Evolutionary conservation across 2,113 vertebrate species (phyloP).

Genomic region (Pimephales promelas): DNA sequence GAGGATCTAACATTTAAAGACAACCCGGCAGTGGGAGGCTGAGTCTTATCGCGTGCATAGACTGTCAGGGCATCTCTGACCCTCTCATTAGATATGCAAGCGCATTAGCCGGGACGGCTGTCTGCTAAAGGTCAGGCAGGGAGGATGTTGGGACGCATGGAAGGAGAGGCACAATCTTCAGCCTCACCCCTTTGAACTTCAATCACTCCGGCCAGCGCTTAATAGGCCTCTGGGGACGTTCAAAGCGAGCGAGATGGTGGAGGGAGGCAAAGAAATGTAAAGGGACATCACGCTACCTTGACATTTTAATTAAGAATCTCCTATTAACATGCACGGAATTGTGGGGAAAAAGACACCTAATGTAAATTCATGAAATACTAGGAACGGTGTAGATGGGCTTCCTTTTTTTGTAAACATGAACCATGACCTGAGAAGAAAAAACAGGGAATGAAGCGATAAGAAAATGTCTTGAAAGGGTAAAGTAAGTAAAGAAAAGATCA

Average conservation of each 20-base stretch:
- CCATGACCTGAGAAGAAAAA: background rate
- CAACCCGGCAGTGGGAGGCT: slow-evolving; percentile 53
- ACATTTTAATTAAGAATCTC: slow-evolving; percentile 85
- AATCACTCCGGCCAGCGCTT: slow-evolving; percentile 79
- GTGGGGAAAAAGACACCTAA: slow-evolving; percentile 60
- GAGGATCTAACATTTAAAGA: slow-evolving; percentile 62
- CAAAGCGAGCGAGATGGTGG: slow-evolving; percentile 69
- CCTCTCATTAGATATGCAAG: slow-evolving; percentile 80
- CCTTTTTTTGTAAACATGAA: slow-evolving; percentile 24
- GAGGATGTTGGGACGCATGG: slow-evolving; percentile 71
- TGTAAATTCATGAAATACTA: slow-evolving; percentile 68
- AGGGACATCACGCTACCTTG: slow-evolving; percentile 81
- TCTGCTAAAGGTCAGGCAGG: slow-evolving; percentile 81
- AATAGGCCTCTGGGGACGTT: slow-evolving; percentile 81
- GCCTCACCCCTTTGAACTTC: slow-evolving; percentile 81
- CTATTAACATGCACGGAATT: slow-evolving; percentile 77
- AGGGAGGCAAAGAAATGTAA: slow-evolving; percentile 66
- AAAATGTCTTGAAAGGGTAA: background rate
- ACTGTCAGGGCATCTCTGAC: slow-evolving; percentile 72
- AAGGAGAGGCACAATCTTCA: slow-evolving; percentile 73
- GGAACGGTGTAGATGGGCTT: slow-evolving; percentile 41
- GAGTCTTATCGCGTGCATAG: slow-evolving; percentile 70
- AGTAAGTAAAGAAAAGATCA: background rate
- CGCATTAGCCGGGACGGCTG: slow-evolving; percentile 76
- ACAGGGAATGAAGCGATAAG: background rate